Evolutionary conservation across 2,888 invertebrate species (phyloP).

Genomic region (Drosophila fulvimacula): DNA sequence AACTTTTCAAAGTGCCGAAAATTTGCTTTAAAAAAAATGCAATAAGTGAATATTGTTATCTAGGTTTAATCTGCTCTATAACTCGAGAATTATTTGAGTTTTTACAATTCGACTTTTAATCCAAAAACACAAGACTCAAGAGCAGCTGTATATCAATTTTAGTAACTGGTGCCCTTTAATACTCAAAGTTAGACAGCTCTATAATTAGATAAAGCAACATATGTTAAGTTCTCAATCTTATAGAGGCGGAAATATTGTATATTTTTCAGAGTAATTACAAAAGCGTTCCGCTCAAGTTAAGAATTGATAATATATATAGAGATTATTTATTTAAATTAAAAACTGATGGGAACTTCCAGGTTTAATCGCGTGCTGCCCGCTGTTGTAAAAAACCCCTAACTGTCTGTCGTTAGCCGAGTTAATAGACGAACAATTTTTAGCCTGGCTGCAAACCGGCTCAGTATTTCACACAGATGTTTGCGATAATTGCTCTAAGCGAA

Average conservation of each 20-base stretch:
- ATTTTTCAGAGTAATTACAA: not conserved
- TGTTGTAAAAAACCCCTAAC: conserved; percentile 10
- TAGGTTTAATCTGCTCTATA: not conserved
- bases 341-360: conserved; percentile 18
- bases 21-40: not conserved
- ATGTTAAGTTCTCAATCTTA: not conserved
- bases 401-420: conserved; percentile 10
- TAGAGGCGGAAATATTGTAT: not conserved
- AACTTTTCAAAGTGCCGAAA: too few species aligned
- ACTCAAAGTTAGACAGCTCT: not conserved
- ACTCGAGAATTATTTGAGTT: not conserved
- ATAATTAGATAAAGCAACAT: not conserved
- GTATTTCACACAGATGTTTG: conserved; percentile 44
- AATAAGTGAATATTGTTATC: not conserved
- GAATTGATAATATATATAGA: not conserved
- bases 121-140: too few species aligned
- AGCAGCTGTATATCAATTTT: not conserved
- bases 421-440: conserved; percentile 8
- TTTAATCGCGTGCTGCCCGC: conserved; percentile 3
- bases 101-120: too few species aligned
- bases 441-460: conserved; percentile 39
- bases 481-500: conserved; percentile 41
- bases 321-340: not conserved
- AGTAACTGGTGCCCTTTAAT: not conserved
- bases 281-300: not conserved